A percentile compares a stretch with the other conserved stretches of the same genome.
Conservation (phyloP, 2,888 invertebrate genomes). For the Pyrgus malvae region DNA sequence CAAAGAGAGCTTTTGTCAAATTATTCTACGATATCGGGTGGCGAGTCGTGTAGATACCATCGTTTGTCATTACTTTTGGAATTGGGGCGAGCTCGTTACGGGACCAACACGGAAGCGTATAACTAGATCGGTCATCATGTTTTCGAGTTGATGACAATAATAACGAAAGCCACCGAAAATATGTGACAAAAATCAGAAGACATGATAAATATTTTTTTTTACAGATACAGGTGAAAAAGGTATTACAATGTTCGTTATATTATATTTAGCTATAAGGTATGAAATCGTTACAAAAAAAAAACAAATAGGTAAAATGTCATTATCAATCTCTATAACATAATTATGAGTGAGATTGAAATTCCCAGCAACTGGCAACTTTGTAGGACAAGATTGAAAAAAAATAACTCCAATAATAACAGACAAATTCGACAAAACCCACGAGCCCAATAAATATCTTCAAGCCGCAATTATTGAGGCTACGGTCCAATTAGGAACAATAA, state of each 20-base stretch:
- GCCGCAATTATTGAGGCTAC: slow-evolving; percentile 1
- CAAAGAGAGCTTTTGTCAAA: slow-evolving; percentile 50
- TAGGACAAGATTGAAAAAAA: too few relatives aligned
- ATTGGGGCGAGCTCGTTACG: slow-evolving; percentile 43
- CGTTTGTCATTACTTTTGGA: slow-evolving; percentile 53
- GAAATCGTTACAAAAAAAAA: too few relatives aligned
- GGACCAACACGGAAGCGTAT: neutral
- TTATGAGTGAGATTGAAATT: too few relatives aligned
- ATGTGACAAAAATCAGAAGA: too few relatives aligned
- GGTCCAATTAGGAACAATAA: slow-evolving; percentile 19
- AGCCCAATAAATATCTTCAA: neutral
- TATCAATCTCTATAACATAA: too few relatives aligned
- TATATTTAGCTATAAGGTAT: too few relatives aligned
- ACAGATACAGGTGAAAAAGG: too few relatives aligned
- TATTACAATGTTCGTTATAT: too few relatives aligned
- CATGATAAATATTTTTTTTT: too few relatives aligned
- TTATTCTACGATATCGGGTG: slow-evolving; percentile 50
- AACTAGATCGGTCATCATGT: slow-evolving; percentile 3
- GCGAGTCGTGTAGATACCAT: slow-evolving; percentile 48
- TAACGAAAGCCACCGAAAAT: neutral
- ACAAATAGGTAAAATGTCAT: too few relatives aligned
- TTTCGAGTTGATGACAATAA: neutral
- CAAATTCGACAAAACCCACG: too few relatives aligned
- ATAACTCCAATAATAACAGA: neutral
- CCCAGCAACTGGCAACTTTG: too few relatives aligned